phyloP scores from a whole-genome alignment of 2,113 vertebrate species.

The Morone chrysops region DNA sequence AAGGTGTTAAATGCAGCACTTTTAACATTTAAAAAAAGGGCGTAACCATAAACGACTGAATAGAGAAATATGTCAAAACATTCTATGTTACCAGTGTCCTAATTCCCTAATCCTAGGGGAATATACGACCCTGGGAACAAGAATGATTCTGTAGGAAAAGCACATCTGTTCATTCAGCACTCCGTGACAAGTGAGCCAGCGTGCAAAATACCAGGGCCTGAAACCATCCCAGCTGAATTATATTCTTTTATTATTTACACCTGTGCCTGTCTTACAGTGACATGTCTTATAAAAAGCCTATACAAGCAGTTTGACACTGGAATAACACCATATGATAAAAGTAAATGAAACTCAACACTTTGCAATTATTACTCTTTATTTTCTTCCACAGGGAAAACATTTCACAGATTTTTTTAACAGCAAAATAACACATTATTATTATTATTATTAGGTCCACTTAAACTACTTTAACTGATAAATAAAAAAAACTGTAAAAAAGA shows the following conservation, averaged over 20 bases:
- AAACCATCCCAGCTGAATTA: not conserved
- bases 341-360: conserved; percentile 27
- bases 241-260: not conserved
- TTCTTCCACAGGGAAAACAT: conserved; percentile 65
- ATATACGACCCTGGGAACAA: not conserved
- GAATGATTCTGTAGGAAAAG: too few relatives aligned
- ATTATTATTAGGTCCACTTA: conserved; percentile 47
- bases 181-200: not conserved
- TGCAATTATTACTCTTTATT: conserved; percentile 72
- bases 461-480: conserved; percentile 67
- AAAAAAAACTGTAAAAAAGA: conserved; percentile 58
- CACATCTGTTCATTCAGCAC: too few relatives aligned
- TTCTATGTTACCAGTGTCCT: too few relatives aligned
- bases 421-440: conserved; percentile 38
- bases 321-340: not conserved
- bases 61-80: too few relatives aligned
- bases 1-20: not conserved
- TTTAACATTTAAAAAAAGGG: not conserved
- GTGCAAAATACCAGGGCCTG: not conserved
- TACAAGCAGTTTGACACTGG: not conserved
- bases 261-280: not conserved
- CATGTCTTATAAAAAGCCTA: not conserved
- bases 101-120: too few relatives aligned
- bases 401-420: conserved; percentile 56
- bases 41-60: not conserved